Evolutionary conservation across 2,797 vertebrate species (phyloP).

Genomic region (Clamator glandarius): DNA sequence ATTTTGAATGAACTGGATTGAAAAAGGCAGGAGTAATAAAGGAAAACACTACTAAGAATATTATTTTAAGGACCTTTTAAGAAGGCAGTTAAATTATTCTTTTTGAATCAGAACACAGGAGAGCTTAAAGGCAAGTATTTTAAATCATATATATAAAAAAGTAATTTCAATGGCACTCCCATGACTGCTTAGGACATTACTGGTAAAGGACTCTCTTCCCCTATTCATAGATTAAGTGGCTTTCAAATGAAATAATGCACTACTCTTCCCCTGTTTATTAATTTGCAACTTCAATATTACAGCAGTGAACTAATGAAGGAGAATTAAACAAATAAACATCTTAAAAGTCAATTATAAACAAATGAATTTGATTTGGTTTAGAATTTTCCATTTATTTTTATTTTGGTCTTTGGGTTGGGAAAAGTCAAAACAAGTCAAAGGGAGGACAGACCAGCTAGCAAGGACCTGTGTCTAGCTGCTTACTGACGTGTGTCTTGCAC

Average conservation of each 20-base stretch:
- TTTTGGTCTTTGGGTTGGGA: neutral
- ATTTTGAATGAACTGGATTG: neutral
- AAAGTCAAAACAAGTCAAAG: neutral
- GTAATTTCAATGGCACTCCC: neutral
- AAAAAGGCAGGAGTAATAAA: neutral
- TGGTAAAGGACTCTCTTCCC: neutral
- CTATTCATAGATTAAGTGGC: neutral
- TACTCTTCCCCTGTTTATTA: neutral
- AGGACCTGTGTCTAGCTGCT: neutral
- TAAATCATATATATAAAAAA: neutral
- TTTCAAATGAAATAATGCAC: neutral
- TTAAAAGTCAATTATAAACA: neutral
- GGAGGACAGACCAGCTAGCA: neutral
- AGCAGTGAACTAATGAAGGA: neutral
- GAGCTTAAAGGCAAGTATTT: neutral
- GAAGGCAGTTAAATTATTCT: neutral
- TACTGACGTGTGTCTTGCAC: fast-evolving
- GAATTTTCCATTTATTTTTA: neutral
- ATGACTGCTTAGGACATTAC: neutral
- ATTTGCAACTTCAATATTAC: neutral
- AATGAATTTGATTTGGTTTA: neutral
- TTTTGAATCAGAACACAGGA: slow-evolving; percentile 10
- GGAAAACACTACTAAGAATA: neutral
- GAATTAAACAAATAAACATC: neutral
- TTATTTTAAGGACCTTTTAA: neutral